These are phyloP conservation scores for Lethenteron reissneri DNA, from an alignment of 2,113 vertebrate species.

Conservation along the genomic window DNA sequence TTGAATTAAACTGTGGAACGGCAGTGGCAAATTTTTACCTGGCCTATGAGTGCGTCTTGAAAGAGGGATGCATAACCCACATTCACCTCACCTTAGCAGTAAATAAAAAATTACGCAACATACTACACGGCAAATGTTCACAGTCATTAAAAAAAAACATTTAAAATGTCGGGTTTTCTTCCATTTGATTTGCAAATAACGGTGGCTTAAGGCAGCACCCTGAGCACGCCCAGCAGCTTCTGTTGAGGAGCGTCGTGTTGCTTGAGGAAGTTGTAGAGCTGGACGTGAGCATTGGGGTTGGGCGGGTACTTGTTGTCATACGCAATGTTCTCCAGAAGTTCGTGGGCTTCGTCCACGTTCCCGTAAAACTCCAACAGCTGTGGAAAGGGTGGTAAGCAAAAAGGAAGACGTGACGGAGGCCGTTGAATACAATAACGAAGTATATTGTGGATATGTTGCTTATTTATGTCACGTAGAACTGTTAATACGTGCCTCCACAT, in stretches of 20 bases:
- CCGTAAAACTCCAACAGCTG: conserved; percentile 67
- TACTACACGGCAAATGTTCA: too few species aligned
- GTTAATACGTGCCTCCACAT: conserved; percentile 38
- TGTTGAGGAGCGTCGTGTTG: conserved; percentile 22
- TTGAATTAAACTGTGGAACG: too few species aligned
- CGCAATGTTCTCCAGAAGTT: conserved; percentile 47
- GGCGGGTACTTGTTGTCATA: conserved; percentile 45
- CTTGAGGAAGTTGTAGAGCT: conserved; percentile 50
- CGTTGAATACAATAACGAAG: neutral
- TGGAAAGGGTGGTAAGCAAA: neutral
- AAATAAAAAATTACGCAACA: too few species aligned
- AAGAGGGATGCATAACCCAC: too few species aligned
- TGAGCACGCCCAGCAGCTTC: conserved; percentile 31
- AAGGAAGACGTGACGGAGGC: neutral
- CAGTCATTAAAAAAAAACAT: too few species aligned
- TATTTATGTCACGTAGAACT: neutral
- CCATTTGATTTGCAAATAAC: too few species aligned
- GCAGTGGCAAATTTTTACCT: too few species aligned
- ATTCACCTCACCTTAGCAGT: too few species aligned
- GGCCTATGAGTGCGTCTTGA: too few species aligned
- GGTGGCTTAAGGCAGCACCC: conserved; percentile 22
- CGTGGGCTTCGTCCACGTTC: conserved; percentile 25
- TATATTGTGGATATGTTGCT: neutral
- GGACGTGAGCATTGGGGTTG: conserved; percentile 71
- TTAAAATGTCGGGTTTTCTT: too few species aligned